Evolutionary conservation across 2,888 invertebrate species (phyloP), one percentile per base, ranked within the genome.

Genomic region (Lasioglossum pauxillum): DNA sequence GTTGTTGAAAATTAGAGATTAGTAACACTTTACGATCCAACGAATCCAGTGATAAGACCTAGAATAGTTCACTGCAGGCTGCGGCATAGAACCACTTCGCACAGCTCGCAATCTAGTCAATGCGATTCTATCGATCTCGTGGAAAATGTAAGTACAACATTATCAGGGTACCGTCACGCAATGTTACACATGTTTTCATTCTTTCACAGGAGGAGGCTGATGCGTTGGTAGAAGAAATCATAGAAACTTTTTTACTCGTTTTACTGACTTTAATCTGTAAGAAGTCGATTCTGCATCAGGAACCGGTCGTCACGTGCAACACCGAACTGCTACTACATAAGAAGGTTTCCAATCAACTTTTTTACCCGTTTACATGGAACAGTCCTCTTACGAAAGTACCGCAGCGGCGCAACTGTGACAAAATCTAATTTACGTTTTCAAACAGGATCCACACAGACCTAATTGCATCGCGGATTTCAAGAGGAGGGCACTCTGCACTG

Each of bases 1-100:
- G 49, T 69, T 27, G n/a, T 27, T 71, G 60, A 64, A 64, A 82
- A 69, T 83, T 83, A 96, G 93, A 95, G 96, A 90, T 94, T 97
- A 85, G 96, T 96, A 5, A 93, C 95, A 67, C 95, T 97, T 79
- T 96, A 97, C 90, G 97, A 97, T 95, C 97, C 97, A 78, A 97
- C 97, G 87, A 96, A 96, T 91, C 96, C 96, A 71, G 94, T 95
- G 84, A 94, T 96, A 69, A 93, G 96, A 85, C 96, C 96, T 67
- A 92, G 95, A 85, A 92, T 96, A 78, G 94, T 95, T 88, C 94
- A 95, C n/a, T 94, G 94, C 81, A 93, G 92, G 86, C 91, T 93
- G 88, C 93, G 94, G 12, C 93, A 93, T 87, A 93, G 94, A 91
- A 93, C 93, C 60, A 92, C 93, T 78, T 95, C 96, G 0, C 95